Evolutionary conservation across 2,113 vertebrate genomes (phyloP).

Genomic region (Talpa occidentalis): DNA sequence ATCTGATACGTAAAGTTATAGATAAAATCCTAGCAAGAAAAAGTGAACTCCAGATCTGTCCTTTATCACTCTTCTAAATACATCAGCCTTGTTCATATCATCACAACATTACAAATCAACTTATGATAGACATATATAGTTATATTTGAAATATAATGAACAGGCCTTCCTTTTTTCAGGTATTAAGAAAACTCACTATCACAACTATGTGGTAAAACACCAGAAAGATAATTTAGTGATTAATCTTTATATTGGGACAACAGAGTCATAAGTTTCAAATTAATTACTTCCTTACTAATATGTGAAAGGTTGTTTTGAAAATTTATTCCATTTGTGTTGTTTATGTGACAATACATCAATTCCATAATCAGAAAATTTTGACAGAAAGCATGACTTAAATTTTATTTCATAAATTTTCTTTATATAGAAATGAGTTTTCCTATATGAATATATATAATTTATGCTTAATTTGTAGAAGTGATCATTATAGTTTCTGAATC

Average conservation of each 20-base stretch:
- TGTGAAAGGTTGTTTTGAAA: conserved; percentile 26
- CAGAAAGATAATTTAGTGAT: conserved; percentile 38
- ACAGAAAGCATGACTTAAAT: background rate
- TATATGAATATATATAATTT: conserved; percentile 18
- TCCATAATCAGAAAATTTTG: background rate
- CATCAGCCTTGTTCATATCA: background rate
- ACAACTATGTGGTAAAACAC: background rate
- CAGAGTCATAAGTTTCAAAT: conserved; percentile 9
- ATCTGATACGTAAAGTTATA: background rate
- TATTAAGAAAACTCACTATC: conserved; percentile 47
- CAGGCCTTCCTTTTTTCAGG: background rate
- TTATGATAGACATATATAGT: background rate
- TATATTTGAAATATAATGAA: conserved; percentile 31
- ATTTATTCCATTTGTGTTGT: background rate
- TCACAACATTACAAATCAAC: conserved; percentile 9
- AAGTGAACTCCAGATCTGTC: background rate
- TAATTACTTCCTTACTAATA: conserved; percentile 63
- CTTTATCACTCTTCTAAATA: background rate
- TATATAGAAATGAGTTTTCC: background rate
- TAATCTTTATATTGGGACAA: conserved; percentile 6
- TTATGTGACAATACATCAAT: background rate
- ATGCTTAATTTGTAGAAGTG: background rate
- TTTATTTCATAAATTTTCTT: conserved; percentile 31
- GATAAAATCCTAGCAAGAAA: background rate
- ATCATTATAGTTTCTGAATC: background rate